Base-by-base conservation (phyloP, 2,113 vertebrate genomes). In the Athene noctua region DNA sequence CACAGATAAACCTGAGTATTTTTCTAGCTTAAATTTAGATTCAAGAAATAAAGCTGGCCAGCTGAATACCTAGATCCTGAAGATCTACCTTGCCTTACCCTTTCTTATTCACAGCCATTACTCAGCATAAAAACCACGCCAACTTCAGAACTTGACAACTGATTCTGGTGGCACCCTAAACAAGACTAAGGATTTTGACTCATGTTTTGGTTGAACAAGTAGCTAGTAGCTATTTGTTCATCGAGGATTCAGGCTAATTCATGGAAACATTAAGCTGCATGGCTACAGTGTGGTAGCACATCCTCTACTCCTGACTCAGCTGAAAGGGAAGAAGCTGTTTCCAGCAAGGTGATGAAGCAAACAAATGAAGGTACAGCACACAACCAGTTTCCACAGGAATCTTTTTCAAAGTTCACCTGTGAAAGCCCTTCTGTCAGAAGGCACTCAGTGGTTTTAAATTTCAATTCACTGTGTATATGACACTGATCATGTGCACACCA, bases 281-380 rank as follows among this genome's bases (percentile, higher is more conserved):
- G 8, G 40, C 54, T 67, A 27, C 0, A 0, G 6, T 6, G 15
- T 18, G 13, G 13, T 18, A 13, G 8, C 20, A 17, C 0, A 0
- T 47, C 47, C 42, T 26, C 19, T 70, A 4, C 63, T 72, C 23
- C 58, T 49, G 54, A 67, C 54, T 67, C 55, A 26, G 25, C 23
- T 67, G 9, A 49, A 58, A 55, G 15, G 6, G 30, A 70, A 66
- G 6, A 23, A 61, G 32, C 15, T 32, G 38, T 34, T 91, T 51
- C 83, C 84, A 79, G 54, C 11, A 61, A 61, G 18, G 54, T 27
- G n/a, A 54, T 8, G 13, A 13, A 7, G 34, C 3, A 3, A 29
- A 83, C 38, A 80, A 42, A 72, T 0, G 2, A 77, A 36, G 12
- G 11, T 10, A 15, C 4, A 4, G 75, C 13, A 7, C 9, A 67